A percentile compares a stretch with the other conserved stretches of the same genome.
phyloP scores from a whole-genome alignment of 2,113 vertebrate species.

The Halcyon senegalensis region DNA sequence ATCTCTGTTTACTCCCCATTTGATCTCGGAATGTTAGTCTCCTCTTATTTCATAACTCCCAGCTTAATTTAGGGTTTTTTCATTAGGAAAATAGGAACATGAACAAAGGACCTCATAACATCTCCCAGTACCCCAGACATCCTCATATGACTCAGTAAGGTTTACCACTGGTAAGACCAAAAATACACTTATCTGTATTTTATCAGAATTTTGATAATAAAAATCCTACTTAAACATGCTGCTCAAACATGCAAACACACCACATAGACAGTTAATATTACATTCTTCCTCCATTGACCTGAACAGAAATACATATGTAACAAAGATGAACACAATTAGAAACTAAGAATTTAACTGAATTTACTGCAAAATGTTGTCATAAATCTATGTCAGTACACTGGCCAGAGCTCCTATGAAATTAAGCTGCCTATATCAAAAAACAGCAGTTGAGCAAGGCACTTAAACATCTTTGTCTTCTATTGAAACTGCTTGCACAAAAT shows the following conservation, averaged over 20 bases:
- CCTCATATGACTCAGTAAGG: not conserved
- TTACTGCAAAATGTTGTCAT: not conserved
- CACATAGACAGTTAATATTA: not conserved
- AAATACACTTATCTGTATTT: not conserved
- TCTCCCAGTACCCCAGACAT: not conserved
- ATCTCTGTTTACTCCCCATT: not conserved
- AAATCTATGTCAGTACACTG: not conserved
- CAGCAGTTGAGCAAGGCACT: not conserved
- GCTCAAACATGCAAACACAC: not conserved
- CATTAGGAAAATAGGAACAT: not conserved
- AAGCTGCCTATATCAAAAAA: not conserved
- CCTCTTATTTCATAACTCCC: not conserved
- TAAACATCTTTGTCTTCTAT: not conserved
- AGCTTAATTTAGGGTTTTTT: not conserved
- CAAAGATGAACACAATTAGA: not conserved
- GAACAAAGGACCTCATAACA: not conserved
- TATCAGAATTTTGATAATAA: not conserved
- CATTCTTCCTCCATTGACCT: not conserved
- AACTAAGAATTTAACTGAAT: not conserved
- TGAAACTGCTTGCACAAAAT: not conserved
- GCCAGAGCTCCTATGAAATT: not conserved
- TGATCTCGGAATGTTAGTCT: not conserved
- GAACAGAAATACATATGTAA: not conserved
- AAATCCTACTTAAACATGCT: not conserved
- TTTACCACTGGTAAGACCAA: not conserved